Evolutionary conservation across 2,888 invertebrate species (phyloP).

Genomic region (Sinopyrophorus schimmeli): DNA sequence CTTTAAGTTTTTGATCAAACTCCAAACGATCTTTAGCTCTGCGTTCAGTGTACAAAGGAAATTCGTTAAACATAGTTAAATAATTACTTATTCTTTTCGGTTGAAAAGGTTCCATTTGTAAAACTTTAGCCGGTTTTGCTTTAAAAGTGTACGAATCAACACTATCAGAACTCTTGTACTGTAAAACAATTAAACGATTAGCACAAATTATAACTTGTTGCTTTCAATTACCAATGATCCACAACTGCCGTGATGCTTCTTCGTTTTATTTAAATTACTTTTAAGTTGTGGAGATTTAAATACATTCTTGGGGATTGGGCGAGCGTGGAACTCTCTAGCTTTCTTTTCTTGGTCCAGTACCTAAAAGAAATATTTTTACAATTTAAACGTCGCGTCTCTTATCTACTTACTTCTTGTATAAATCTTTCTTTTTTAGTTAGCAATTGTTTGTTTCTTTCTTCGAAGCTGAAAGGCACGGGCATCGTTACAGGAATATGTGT

Average conservation of each 20-base stretch:
- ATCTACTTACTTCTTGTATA: slow-evolving; percentile 57
- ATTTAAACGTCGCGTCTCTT: too few relatives aligned
- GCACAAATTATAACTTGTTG: too few relatives aligned
- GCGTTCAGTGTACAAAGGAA: slow-evolving; percentile 67
- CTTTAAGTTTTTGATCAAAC: slow-evolving; percentile 63
- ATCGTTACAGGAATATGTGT: slow-evolving; percentile 30
- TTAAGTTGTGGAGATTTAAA: not conserved
- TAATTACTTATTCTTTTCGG: slow-evolving; percentile 60
- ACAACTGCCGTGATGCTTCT: not conserved
- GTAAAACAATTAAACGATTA: slow-evolving; percentile 33
- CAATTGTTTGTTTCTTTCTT: slow-evolving; percentile 63
- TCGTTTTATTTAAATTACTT: too few relatives aligned
- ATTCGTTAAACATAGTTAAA: slow-evolving; percentile 56
- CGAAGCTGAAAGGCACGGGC: slow-evolving; percentile 69
- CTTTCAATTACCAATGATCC: slow-evolving; percentile 1
- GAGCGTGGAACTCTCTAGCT: slow-evolving; percentile 70
- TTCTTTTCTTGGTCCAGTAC: slow-evolving; percentile 64
- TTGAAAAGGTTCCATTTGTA: slow-evolving; percentile 67
- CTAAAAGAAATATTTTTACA: slow-evolving; percentile 31
- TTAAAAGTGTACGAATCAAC: too few relatives aligned
- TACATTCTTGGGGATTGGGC: slow-evolving; percentile 61
- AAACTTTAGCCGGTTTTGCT: slow-evolving; percentile 64
- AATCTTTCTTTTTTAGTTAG: slow-evolving; percentile 63
- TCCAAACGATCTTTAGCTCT: slow-evolving; percentile 65
- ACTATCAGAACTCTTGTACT: slow-evolving; percentile 49